A percentile compares a stretch with the other conserved stretches of the same genome.
Evolutionary conservation across 2,888 invertebrate species (phyloP).

Genomic region (Blastobasis adustella): DNA sequence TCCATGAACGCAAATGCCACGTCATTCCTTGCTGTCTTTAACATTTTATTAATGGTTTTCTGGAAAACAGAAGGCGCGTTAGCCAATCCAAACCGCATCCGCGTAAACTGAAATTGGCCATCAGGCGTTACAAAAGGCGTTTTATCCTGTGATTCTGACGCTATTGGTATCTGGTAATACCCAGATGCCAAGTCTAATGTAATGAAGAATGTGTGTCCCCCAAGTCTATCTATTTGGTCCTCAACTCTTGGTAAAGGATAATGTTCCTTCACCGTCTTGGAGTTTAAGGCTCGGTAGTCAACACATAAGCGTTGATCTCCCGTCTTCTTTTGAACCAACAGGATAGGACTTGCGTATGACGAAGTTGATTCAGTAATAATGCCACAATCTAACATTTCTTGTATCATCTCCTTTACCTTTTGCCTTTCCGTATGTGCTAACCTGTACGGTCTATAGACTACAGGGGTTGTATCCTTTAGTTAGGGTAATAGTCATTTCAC

Average conservation of each 20-base stretch:
- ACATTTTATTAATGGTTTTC: slow-evolving; percentile 4
- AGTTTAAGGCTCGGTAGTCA: slow-evolving; percentile 3
- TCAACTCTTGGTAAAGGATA: slow-evolving; percentile 8
- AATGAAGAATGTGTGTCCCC: slow-evolving; percentile 2
- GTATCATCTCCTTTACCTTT: background rate
- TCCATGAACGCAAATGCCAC: slow-evolving; percentile 8
- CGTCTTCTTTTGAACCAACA: slow-evolving; percentile 20
- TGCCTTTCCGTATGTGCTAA: background rate
- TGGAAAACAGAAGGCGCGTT: slow-evolving; percentile 10
- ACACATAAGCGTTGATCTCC: slow-evolving; percentile 4
- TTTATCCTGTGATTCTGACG: slow-evolving; percentile 8
- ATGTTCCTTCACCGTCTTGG: slow-evolving; percentile 3
- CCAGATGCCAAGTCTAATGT: slow-evolving; percentile 3
- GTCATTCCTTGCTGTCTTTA: slow-evolving; percentile 2
- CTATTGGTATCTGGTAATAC: slow-evolving; percentile 16
- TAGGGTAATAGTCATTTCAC: slow-evolving; percentile 1
- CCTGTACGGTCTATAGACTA: slow-evolving; percentile 5
- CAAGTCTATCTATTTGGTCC: slow-evolving; percentile 3
- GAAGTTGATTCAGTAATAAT: slow-evolving; percentile 14
- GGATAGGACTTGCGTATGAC: slow-evolving; percentile 22
- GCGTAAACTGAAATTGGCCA: slow-evolving; percentile 7
- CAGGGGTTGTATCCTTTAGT: slow-evolving; percentile 2
- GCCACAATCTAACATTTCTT: background rate
- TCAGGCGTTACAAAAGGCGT: slow-evolving; percentile 8
- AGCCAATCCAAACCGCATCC: slow-evolving; percentile 10